Evolutionary conservation across 1,140 invertebrate genomes (phyloP).

Genomic region (Catajapyx aquilonaris): DNA sequence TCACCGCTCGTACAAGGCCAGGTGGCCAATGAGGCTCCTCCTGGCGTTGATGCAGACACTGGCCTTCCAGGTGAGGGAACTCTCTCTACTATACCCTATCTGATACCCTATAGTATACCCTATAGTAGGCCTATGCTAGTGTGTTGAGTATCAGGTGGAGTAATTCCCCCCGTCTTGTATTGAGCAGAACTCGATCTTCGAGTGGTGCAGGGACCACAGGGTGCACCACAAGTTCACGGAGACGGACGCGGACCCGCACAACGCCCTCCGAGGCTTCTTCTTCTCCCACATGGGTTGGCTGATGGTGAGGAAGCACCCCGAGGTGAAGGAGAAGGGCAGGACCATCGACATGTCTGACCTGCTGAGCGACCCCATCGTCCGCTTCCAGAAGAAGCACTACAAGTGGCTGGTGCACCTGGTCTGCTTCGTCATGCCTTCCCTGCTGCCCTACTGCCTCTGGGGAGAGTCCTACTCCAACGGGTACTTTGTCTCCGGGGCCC

Average conservation of each 20-base stretch:
- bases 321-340: constrained; percentile 46
- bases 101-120: too few relatives aligned
- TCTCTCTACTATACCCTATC: too few relatives aligned
- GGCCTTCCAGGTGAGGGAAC: too few relatives aligned
- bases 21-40: too few relatives aligned
- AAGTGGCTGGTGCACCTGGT: constrained; percentile 27
- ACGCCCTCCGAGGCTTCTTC: constrained; percentile 69
- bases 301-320: constrained; percentile 61
- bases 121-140: too few relatives aligned
- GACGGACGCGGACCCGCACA: constrained; percentile 76
- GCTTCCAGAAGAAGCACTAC: constrained; percentile 43
- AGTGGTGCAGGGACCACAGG: constrained; percentile 57
- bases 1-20: too few relatives aligned
- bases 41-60: too few relatives aligned
- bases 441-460: constrained; percentile 66
- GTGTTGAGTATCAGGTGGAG: background rate
- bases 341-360: constrained; percentile 61
- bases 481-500: constrained; percentile 59
- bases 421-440: constrained; percentile 70
- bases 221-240: constrained; percentile 81
- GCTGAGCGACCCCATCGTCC: constrained; percentile 43
- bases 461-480: constrained; percentile 54
- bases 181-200: constrained; percentile 44
- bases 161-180: background rate
- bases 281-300: constrained; percentile 83